Evolutionary conservation across 2,113 vertebrate genomes (phyloP).

Genomic region (Hippolais icterina): DNA sequence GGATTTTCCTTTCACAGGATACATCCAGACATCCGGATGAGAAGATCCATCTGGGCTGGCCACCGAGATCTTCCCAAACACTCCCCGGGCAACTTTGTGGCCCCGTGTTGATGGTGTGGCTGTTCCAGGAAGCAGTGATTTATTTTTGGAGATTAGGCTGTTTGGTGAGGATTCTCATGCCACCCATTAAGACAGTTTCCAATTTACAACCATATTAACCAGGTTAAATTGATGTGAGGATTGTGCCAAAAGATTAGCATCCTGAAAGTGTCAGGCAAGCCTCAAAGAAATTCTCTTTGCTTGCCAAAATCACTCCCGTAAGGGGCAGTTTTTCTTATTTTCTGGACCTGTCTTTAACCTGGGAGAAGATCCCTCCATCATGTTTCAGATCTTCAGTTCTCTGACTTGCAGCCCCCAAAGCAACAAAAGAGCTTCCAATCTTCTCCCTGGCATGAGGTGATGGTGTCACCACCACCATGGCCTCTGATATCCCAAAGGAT

Average conservation of each 20-base stretch:
- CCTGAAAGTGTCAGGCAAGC: background rate
- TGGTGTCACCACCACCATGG: background rate
- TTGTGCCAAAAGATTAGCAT: background rate
- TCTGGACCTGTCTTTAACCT: background rate
- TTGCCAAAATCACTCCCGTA: background rate
- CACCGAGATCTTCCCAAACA: background rate
- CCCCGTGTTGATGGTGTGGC: background rate
- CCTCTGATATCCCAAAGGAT: background rate
- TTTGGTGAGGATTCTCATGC: background rate
- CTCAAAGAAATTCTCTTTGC: background rate
- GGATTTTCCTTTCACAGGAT: constrained; percentile 11
- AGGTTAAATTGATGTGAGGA: background rate
- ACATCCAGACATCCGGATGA: constrained; percentile 15
- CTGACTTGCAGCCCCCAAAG: background rate
- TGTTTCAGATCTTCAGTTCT: background rate
- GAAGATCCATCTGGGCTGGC: background rate
- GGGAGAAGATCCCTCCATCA: background rate
- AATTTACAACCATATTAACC: background rate
- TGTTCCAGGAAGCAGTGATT: constrained; percentile 52
- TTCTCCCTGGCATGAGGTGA: background rate
- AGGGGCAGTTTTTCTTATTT: background rate
- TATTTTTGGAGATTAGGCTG: background rate
- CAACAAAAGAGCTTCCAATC: background rate
- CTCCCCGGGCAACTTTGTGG: background rate
- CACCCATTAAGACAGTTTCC: background rate